Evolutionary conservation across 2,113 vertebrate species (phyloP).

Genomic region (Sitta europaea): DNA sequence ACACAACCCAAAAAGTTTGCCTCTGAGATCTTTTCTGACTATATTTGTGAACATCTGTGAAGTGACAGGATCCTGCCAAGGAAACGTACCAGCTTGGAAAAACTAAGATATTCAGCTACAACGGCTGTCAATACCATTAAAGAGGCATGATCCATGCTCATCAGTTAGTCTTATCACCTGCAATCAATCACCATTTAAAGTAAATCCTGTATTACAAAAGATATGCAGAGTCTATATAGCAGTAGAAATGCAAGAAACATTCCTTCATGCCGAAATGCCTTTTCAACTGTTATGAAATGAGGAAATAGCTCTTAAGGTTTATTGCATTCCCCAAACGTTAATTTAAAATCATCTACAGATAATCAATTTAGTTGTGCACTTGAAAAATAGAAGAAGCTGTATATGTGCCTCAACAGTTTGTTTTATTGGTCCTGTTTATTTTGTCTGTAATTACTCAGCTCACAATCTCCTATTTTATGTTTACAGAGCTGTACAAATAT

Average conservation of each 20-base stretch:
- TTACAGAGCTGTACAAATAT: not conserved
- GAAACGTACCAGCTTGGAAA: not conserved
- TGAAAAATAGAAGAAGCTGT: not conserved
- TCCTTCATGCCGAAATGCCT: not conserved
- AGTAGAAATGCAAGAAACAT: not conserved
- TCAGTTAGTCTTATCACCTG: not conserved
- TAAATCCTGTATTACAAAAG: not conserved
- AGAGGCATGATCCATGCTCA: not conserved
- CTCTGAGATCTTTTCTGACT: not conserved
- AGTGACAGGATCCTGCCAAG: not conserved
- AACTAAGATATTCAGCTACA: not conserved
- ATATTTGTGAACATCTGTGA: not conserved
- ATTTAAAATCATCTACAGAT: constrained; percentile 1
- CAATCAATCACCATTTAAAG: not conserved
- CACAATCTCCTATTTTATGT: not conserved
- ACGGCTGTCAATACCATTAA: not conserved
- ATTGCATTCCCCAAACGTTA: not conserved
- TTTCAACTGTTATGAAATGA: not conserved
- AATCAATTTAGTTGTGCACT: not conserved
- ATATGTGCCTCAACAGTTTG: not conserved
- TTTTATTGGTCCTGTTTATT: constrained; percentile 11
- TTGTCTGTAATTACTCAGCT: not conserved
- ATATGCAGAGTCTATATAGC: not conserved
- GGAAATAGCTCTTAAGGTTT: not conserved
- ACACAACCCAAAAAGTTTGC: not conserved